Evolutionary conservation across 2,797 vertebrate genomes (phyloP), one percentile per base, ranked within the genome.

Genomic region (Psittacula echo): DNA sequence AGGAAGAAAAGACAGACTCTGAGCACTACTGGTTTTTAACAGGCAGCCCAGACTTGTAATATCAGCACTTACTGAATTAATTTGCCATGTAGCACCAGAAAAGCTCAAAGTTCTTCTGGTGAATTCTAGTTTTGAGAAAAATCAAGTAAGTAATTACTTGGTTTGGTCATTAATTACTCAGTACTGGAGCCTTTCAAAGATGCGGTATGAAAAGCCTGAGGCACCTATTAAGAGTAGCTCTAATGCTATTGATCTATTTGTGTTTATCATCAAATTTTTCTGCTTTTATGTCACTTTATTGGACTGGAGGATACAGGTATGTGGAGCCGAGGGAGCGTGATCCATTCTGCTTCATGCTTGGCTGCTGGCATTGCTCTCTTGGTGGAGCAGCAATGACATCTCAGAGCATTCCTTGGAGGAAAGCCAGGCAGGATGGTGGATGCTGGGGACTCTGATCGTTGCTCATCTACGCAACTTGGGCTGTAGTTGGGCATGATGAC

Each of bases 131-230:
- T 95, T 95, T 95, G 88, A 91, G 95, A 73, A 95, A 96, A 97
- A 97, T 96, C 96, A 96, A 96, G 91, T 96, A 97, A 97, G 94
- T 90, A 97, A 97, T 97, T 97, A 96, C 95, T 91, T 64, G 91
- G 74, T 79, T 79, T 8, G 80, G 90, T 96, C 96, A 96, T 97
- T 97, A 97, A 97, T 97, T 97, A 97, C 96, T 94, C 75, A 37
- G 85, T 86, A 89, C 95, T 92, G 94, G 94, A 96, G 94, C 61
- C 87, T 95, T 96, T 89, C 7, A 76, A 90, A 93, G 68, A 53
- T 65, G 74, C 66, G 32, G 32, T n/a, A 64, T 64, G 75, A 75
- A 90, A 95, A 96, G 94, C 96, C 97, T 44, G 87, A 97, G 97
- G 97, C 96, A 95, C 88, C 96, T 97, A 81, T 96, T 97, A 94